Evolutionary conservation across 2,113 vertebrate species (phyloP).

Genomic region (Eclectus roratus): DNA sequence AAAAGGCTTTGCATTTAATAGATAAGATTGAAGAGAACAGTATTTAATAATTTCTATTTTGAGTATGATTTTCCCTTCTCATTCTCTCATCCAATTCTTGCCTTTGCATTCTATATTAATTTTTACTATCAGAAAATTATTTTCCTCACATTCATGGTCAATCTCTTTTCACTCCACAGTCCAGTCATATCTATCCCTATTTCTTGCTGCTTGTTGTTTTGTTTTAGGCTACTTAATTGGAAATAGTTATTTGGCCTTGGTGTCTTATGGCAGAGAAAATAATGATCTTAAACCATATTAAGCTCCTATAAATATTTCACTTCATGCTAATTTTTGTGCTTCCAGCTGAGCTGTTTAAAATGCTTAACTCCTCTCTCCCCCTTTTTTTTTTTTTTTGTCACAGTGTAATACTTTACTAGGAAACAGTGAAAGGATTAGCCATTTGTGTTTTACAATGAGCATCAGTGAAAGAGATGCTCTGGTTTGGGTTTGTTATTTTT

Average conservation of each 20-base stretch:
- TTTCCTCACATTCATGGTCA: background rate
- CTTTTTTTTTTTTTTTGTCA: background rate
- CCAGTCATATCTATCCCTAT: background rate
- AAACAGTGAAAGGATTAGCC: constrained; percentile 19
- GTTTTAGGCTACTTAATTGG: constrained; percentile 60
- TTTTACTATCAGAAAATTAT: background rate
- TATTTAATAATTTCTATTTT: background rate
- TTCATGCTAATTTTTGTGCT: constrained; percentile 64
- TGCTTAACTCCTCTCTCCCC: background rate
- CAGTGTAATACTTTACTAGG: constrained; percentile 50
- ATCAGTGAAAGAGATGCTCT: background rate
- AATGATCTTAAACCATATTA: constrained; percentile 69
- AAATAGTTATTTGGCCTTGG: constrained; percentile 65
- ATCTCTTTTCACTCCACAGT: background rate
- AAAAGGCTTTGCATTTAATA: background rate
- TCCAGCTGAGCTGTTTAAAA: constrained; percentile 66
- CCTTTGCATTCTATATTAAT: background rate
- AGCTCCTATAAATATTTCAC: constrained; percentile 73
- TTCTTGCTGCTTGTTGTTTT: background rate
- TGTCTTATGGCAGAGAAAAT: constrained; percentile 66
- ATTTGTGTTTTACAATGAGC: background rate
- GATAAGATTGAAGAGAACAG: background rate
- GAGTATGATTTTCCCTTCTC: background rate
- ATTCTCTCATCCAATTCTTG: background rate
- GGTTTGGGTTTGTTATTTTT: background rate